These are phyloP conservation scores for Sparus aurata DNA, from an alignment of 2,797 vertebrate species.

Conservation along the genomic window DNA sequence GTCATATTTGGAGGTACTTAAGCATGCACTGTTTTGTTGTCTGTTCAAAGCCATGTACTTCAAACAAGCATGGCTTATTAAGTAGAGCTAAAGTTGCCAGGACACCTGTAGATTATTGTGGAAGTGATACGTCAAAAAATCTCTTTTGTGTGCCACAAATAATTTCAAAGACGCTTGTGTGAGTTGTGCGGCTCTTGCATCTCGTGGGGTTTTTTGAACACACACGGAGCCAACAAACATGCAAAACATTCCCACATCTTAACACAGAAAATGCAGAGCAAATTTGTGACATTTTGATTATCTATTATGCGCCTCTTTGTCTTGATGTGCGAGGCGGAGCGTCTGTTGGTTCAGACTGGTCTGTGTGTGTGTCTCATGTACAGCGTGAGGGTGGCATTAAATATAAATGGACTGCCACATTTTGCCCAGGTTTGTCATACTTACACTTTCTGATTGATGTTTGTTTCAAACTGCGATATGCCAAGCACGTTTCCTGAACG, in stretches of 20 bases:
- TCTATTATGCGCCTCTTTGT: slow-evolving; percentile 42
- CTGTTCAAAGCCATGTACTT: slow-evolving; percentile 81
- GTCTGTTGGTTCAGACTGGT: slow-evolving; percentile 43
- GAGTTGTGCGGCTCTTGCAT: slow-evolving; percentile 54
- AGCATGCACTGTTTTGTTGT: slow-evolving; percentile 81
- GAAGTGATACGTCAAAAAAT: slow-evolving; percentile 73
- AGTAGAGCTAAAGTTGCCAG: slow-evolving; percentile 79
- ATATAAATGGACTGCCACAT: slow-evolving; percentile 5
- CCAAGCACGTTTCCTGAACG: slow-evolving; percentile 46
- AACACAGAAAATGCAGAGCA: slow-evolving; percentile 51
- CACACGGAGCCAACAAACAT: slow-evolving; percentile 41
- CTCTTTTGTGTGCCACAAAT: slow-evolving; percentile 71
- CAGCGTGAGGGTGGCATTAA: not conserved
- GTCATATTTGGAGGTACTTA: slow-evolving; percentile 83
- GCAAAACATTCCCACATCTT: slow-evolving; percentile 50
- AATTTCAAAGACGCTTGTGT: slow-evolving; percentile 69
- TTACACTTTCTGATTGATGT: slow-evolving; percentile 25
- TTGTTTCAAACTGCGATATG: slow-evolving; percentile 34
- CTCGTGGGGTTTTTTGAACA: slow-evolving; percentile 61
- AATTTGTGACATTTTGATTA: slow-evolving; percentile 59
- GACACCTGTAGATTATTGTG: slow-evolving; percentile 81
- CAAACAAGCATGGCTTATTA: slow-evolving; percentile 80
- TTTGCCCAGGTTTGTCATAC: slow-evolving; percentile 33
- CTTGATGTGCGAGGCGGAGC: slow-evolving; percentile 43
- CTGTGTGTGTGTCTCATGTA: slow-evolving; percentile 13